Conservation (phyloP, 1,140 invertebrate genomes). For the Drosophila fuyamai region DNA sequence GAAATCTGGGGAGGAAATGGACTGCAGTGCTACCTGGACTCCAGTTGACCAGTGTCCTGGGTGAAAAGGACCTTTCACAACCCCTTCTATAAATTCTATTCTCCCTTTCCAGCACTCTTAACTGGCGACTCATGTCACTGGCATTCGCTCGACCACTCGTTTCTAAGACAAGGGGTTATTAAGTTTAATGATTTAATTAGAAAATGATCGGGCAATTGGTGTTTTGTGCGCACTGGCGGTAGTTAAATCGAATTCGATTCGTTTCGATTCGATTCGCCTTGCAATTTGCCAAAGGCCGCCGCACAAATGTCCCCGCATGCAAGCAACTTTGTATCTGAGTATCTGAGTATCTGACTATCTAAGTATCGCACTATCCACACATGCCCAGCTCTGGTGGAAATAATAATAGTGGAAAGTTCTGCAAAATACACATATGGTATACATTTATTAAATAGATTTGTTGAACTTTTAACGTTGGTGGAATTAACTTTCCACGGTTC, state of each 20-base stretch:
- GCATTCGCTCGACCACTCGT: constrained; percentile 26
- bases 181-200: constrained; percentile 77
- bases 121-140: constrained; percentile 26
- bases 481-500: too few species aligned
- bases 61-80: not conserved
- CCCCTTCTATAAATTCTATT: not conserved
- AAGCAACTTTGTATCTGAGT: constrained; percentile 2
- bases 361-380: constrained; percentile 2
- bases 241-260: constrained; percentile 52
- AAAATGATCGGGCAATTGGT: constrained; percentile 64
- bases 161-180: constrained; percentile 53
- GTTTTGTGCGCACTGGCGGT: constrained; percentile 34
- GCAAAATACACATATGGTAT: not conserved
- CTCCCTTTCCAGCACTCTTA: not conserved
- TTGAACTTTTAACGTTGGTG: too few species aligned
- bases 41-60: constrained; percentile 19
- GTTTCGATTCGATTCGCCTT: constrained; percentile 47
- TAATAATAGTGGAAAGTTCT: not conserved
- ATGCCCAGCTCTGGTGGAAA: not conserved
- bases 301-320: constrained; percentile 7
- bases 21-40: constrained; percentile 12
- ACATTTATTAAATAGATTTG: not conserved
- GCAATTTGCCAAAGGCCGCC: constrained; percentile 49
- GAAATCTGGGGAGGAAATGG: constrained; percentile 2
- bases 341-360: not conserved